Evolutionary conservation across 2,888 invertebrate species (phyloP), one percentile per base, ranked within the genome.

Genomic region (Coecobrya sp.): DNA sequence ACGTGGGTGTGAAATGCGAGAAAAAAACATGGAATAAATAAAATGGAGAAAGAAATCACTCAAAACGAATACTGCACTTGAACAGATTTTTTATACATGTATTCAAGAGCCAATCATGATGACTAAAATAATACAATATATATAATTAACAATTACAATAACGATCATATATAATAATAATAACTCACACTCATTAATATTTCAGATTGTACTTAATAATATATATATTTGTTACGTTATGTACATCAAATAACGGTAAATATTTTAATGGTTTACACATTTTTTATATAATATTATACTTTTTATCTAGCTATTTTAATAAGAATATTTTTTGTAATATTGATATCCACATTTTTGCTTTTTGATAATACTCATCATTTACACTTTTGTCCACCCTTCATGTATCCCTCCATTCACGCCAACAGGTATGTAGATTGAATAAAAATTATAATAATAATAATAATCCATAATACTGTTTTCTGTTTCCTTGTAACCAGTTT

Each of bases 11-110:
- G 70, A 27, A 70, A 70, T 27, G n/a, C n/a, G n/a, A n/a, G n/a
- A n/a, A n/a, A n/a, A n/a, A 25, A 7, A n/a, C 42, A 19, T 42
- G 42, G 36, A n/a, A n/a, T n/a, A n/a, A n/a, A 81, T 36, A 81
- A 27, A 25, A 19, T 52, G 13, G 22, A 73, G 19, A 27, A 86
- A 49, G 16, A 52, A 42, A 70, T 13, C 16, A 85, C 11, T 52
- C 11, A 59, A n/a, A 0, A 19, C 62, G 36, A 73, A 62, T 49
- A 88, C 36, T 89, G 89, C 89, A 84, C 73, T 89, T 84, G 89
- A 89, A 89, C 89, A 89, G 84, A 84, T 89, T 65, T 22, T 81
- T 89, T 70, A 89, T 52, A 89, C 89, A 84, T 89, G 45, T 89
- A 84, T 89, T 89, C 59, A 70, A 49, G 70, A 84, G 89, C 89